Conservation (phyloP, 2,888 invertebrate species). For the Tiliacea citrago region DNA sequence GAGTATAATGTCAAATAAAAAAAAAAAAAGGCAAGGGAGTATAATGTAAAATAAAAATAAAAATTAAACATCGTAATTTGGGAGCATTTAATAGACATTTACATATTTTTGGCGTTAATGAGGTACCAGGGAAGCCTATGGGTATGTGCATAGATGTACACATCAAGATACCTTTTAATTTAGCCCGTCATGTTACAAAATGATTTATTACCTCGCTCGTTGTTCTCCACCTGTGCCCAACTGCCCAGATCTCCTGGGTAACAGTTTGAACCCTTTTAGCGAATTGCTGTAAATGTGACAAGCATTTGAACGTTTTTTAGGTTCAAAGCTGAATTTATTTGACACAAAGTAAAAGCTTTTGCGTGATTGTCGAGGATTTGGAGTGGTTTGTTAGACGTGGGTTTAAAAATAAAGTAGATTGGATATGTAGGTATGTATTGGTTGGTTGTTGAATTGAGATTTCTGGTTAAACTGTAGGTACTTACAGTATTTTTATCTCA, state of each 20-base stretch:
- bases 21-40: too few relatives aligned
- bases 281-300: slow-evolving; percentile 67
- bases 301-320: slow-evolving; percentile 29
- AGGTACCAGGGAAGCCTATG: too few relatives aligned
- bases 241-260: slow-evolving; percentile 33
- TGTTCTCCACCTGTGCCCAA: slow-evolving; percentile 62
- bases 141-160: background rate
- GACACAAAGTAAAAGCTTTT: slow-evolving; percentile 40
- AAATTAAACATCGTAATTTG: too few relatives aligned
- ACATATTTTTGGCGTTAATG: too few relatives aligned
- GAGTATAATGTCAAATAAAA: too few relatives aligned
- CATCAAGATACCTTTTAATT: slow-evolving; percentile 26
- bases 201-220: slow-evolving; percentile 63
- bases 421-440: background rate
- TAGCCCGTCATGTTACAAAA: slow-evolving; percentile 39
- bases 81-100: too few relatives aligned
- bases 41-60: too few relatives aligned
- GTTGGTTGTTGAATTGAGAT: background rate
- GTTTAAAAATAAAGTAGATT: slow-evolving; percentile 25
- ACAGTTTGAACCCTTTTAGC: slow-evolving; percentile 68
- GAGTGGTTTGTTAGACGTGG: slow-evolving; percentile 4
- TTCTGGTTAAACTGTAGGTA: background rate
- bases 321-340: slow-evolving; percentile 45
- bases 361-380: slow-evolving; percentile 16
- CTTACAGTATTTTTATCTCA: too few relatives aligned